phyloP scores from a whole-genome alignment of 2,113 vertebrate genomes.

The Mionectes macconnelli region DNA sequence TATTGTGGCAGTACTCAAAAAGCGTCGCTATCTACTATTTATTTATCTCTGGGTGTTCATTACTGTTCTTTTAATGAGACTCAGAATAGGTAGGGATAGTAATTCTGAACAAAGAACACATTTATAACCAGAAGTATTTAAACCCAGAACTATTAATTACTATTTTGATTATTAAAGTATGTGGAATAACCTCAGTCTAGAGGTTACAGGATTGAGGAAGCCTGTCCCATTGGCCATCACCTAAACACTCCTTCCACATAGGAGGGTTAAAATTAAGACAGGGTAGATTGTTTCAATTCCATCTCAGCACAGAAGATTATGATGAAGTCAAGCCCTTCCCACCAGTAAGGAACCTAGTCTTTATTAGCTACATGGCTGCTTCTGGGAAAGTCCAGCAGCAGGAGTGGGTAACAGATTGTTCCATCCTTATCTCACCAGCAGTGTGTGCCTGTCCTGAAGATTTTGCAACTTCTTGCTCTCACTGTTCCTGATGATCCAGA shows the following conservation, averaged over 20 bases:
- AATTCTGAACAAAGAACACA: neutral
- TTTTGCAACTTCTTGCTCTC: neutral
- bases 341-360: neutral
- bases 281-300: neutral
- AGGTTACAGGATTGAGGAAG: neutral
- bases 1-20: neutral
- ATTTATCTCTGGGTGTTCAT: neutral
- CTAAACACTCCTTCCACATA: neutral
- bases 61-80: neutral
- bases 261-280: neutral
- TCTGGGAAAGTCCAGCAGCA: too few relatives aligned
- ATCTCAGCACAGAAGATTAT: neutral
- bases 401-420: neutral
- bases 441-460: neutral
- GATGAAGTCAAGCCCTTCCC: neutral
- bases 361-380: neutral
- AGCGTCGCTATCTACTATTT: neutral
- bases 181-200: neutral
- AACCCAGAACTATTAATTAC: neutral
- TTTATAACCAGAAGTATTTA: neutral
- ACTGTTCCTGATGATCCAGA: neutral
- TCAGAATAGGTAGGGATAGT: neutral
- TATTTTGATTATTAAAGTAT: neutral
- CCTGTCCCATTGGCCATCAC: neutral
- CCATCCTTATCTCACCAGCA: neutral